phyloP scores from a whole-genome alignment of 2,888 invertebrate species.

The Agriotes lineatus region DNA sequence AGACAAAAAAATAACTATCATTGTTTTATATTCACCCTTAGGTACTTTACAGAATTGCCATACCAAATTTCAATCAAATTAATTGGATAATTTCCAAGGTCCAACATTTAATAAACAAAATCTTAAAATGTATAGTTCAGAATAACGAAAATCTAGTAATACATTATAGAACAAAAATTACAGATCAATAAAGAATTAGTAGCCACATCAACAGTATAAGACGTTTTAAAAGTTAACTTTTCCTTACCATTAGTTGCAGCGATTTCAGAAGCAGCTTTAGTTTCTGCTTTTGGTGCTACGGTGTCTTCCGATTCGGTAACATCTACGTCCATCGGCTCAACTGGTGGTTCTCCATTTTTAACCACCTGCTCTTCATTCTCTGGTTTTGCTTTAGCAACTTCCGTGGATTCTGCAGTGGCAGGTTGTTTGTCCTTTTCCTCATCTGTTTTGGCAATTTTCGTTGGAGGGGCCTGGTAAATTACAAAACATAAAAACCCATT shows the following conservation, averaged over 20 bases:
- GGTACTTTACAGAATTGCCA: too few relatives aligned
- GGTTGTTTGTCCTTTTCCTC: conserved; percentile 49
- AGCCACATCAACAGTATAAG: too few relatives aligned
- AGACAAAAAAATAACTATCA: too few relatives aligned
- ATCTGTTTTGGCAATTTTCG: conserved; percentile 70
- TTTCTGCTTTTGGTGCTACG: not conserved
- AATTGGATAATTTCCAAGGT: too few relatives aligned
- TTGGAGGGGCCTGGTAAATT: conserved; percentile 64
- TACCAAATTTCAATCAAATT: too few relatives aligned
- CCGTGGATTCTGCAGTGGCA: conserved; percentile 25
- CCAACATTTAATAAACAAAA: too few relatives aligned
- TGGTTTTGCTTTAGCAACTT: not conserved
- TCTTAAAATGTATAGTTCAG: too few relatives aligned
- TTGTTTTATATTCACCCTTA: too few relatives aligned
- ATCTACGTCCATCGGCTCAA: conserved; percentile 44
- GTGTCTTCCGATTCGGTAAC: not conserved
- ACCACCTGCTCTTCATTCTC: not conserved
- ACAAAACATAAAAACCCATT: not conserved
- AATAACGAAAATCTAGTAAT: too few relatives aligned
- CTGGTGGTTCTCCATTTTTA: conserved; percentile 54
- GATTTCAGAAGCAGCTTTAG: not conserved
- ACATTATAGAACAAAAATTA: too few relatives aligned
- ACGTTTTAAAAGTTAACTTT: too few relatives aligned
- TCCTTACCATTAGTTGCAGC: conserved; percentile 34
- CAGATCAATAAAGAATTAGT: too few relatives aligned